Evolutionary conservation across 64 coral and sea anemone genomes (phyloP).

Genomic region (Montipora sp.): DNA sequence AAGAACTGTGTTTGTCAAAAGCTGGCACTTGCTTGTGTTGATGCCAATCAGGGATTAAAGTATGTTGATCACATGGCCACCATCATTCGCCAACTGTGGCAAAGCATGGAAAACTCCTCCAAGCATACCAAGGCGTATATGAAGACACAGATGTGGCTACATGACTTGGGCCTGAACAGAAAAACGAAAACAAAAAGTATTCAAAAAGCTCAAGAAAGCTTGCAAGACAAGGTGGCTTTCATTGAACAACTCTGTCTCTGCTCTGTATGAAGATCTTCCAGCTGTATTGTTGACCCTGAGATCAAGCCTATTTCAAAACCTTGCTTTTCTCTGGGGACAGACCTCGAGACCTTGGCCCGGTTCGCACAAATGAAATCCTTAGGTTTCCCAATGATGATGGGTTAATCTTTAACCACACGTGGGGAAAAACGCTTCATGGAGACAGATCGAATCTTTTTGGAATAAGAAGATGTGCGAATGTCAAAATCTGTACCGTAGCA

Average conservation of each 20-base stretch:
- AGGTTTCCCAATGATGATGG: too few relatives aligned
- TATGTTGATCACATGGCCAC: slow-evolving; percentile 33
- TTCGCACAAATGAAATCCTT: too few relatives aligned
- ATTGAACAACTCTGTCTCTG: slow-evolving; percentile 3
- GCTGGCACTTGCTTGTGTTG: slow-evolving; percentile 18
- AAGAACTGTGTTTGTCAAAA: neutral
- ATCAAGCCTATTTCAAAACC: too few relatives aligned
- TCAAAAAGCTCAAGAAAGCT: slow-evolving; percentile 38
- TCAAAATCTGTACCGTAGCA: too few relatives aligned
- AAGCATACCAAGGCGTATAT: slow-evolving; percentile 10
- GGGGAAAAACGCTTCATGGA: too few relatives aligned
- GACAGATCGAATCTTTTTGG: too few relatives aligned
- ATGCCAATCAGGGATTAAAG: slow-evolving; percentile 22
- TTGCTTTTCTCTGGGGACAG: too few relatives aligned
- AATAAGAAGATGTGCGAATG: too few relatives aligned
- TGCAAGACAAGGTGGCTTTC: slow-evolving; percentile 33
- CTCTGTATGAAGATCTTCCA: slow-evolving; percentile 26
- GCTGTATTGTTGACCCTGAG: slow-evolving; percentile 26
- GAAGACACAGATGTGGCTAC: slow-evolving; percentile 1
- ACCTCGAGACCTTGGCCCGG: too few relatives aligned
- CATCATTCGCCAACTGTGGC: slow-evolving; percentile 32
- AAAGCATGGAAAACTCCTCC: slow-evolving; percentile 22
- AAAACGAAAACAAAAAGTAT: slow-evolving; percentile 11
- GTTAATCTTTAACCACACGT: too few relatives aligned
- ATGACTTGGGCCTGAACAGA: neutral